Conservation (phyloP, 2,113 vertebrate species). For the Myotis yumanensis region DNA sequence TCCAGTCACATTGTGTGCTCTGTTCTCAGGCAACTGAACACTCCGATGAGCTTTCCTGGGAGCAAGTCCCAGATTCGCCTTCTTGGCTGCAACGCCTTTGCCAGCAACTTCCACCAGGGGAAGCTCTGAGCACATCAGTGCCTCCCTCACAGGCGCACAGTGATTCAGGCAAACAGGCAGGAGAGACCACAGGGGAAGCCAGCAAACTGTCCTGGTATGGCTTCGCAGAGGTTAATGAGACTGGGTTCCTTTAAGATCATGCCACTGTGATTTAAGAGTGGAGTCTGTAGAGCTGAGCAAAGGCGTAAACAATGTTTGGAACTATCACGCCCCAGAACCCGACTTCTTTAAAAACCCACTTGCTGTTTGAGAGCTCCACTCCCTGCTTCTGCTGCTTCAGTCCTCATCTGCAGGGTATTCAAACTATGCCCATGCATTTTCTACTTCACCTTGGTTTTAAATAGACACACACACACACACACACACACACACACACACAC, state of each 20-base stretch:
- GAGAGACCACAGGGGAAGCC: not conserved
- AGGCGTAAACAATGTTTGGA: slow-evolving; percentile 53
- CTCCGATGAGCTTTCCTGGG: slow-evolving; percentile 71
- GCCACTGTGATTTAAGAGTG: not conserved
- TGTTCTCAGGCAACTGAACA: slow-evolving; percentile 74
- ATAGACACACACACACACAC: slow-evolving; percentile 9
- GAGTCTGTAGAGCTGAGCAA: not conserved
- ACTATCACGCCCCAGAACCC: slow-evolving; percentile 41
- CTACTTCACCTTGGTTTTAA: slow-evolving; percentile 84
- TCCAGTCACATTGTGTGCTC: slow-evolving; percentile 79
- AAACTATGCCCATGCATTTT: slow-evolving; percentile 76
- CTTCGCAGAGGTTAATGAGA: not conserved
- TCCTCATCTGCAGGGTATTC: slow-evolving; percentile 70
- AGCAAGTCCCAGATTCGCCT: slow-evolving; percentile 77
- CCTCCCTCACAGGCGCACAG: slow-evolving; percentile 53
- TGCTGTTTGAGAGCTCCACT: slow-evolving; percentile 58
- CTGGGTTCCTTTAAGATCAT: slow-evolving; percentile 24
- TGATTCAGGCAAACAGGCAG: slow-evolving; percentile 74
- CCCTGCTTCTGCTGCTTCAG: slow-evolving; percentile 74
- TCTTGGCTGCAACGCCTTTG: slow-evolving; percentile 78
- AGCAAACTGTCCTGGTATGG: not conserved
- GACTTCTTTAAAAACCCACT: slow-evolving; percentile 56
- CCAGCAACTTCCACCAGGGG: slow-evolving; percentile 86
- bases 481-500: slow-evolving; percentile 46
- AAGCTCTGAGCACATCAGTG: slow-evolving; percentile 86